Conservation (phyloP, 2,888 invertebrate species). For the Rhagium mordax region DNA sequence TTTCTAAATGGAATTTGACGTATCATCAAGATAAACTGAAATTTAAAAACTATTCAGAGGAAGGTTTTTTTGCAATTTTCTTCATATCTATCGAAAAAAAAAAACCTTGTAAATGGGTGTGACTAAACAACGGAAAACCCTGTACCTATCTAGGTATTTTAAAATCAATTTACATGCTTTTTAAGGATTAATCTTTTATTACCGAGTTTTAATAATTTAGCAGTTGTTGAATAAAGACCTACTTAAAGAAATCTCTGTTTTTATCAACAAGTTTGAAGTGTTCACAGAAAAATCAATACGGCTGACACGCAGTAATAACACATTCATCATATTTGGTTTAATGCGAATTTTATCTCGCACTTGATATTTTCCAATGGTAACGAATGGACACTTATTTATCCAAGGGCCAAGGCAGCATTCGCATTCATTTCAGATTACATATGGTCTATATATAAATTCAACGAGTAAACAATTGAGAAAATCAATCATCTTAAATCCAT, state of each 20-base stretch:
- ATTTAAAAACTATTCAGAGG: too few relatives aligned
- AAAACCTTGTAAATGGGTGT: too few relatives aligned
- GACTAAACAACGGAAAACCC: too few relatives aligned
- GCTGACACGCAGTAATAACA: background rate
- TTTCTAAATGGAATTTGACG: too few relatives aligned
- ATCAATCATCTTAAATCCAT: conserved; percentile 1
- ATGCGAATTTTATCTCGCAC: background rate
- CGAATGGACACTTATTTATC: background rate
- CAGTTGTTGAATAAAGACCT: background rate
- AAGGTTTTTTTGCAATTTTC: too few relatives aligned
- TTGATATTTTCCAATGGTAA: background rate
- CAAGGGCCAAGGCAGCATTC: background rate
- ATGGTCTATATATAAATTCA: background rate
- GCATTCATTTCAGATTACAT: conserved; percentile 1
- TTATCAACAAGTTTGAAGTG: background rate
- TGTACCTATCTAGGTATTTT: too few relatives aligned
- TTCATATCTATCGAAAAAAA: too few relatives aligned
- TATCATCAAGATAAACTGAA: too few relatives aligned
- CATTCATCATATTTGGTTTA: background rate
- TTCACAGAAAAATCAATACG: background rate
- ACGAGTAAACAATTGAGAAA: background rate
- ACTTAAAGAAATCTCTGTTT: background rate
- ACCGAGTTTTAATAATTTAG: background rate
- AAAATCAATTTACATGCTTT: too few relatives aligned
- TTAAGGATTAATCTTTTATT: background rate